A percentile compares a stretch with the other conserved stretches of the same genome.
These are phyloP conservation scores for Aleiodes alternator DNA, from an alignment of 2,888 invertebrate species.

Conservation along the genomic window DNA sequence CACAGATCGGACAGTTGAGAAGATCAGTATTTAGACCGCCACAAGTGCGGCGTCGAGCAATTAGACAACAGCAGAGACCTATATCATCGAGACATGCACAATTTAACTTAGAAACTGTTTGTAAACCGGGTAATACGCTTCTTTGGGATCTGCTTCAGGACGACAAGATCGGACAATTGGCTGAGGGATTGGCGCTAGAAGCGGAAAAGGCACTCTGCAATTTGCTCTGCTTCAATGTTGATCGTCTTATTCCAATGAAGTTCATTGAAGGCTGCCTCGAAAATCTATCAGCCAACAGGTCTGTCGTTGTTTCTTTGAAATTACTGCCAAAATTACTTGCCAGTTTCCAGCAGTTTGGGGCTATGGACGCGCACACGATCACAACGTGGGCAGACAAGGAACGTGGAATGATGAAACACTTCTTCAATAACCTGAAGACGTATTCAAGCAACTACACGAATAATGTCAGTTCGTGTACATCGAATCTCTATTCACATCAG, in stretches of 20 bases:
- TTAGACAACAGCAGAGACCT: slow-evolving; percentile 61
- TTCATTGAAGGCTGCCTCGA: slow-evolving; percentile 96
- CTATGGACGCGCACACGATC: slow-evolving; percentile 88
- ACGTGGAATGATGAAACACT: slow-evolving; percentile 94
- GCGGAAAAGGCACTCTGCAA: slow-evolving; percentile 95
- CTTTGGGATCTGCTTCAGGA: slow-evolving; percentile 97
- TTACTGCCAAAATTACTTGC: slow-evolving; percentile 92
- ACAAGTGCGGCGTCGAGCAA: slow-evolving; percentile 47
- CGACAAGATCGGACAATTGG: slow-evolving; percentile 89
- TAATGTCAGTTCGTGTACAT: slow-evolving; percentile 57
- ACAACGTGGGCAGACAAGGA: slow-evolving; percentile 96
- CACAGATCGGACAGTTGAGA: slow-evolving; percentile 64
- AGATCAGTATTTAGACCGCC: slow-evolving; percentile 67
- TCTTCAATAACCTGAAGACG: slow-evolving; percentile 90
- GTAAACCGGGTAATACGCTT: slow-evolving; percentile 93
- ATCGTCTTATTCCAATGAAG: slow-evolving; percentile 92
- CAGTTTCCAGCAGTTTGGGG: slow-evolving; percentile 92
- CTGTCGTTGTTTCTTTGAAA: slow-evolving; percentile 92
- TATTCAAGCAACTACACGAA: slow-evolving; percentile 78
- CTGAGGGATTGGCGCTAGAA: slow-evolving; percentile 94
- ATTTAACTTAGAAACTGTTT: slow-evolving; percentile 85
- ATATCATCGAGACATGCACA: slow-evolving; percentile 67
- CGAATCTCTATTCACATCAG: slow-evolving; percentile 83
- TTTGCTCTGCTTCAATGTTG: slow-evolving; percentile 92
- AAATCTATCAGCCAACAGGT: slow-evolving; percentile 91